Base-by-base conservation (phyloP, 92 coral and sea anemone species). In the Anthopleura xanthogrammica region DNA sequence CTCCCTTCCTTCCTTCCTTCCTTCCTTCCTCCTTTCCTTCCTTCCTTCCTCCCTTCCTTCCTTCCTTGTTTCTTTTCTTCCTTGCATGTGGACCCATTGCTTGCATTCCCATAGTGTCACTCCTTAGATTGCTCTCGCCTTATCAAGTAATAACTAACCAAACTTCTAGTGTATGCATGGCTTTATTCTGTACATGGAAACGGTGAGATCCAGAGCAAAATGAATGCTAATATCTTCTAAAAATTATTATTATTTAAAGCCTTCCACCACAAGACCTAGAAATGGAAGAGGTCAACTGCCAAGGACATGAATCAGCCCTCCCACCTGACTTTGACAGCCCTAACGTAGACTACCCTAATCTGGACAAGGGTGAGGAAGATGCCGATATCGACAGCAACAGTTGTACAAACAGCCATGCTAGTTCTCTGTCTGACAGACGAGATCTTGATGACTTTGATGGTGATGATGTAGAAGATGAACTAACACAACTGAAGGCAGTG, bases 401-500 rank as follows among this genome's bases (percentile, higher is more conserved):
- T 90, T 95, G 98, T 80, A 95, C 98, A 24, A 92, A 95, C 80
- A 94, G 95, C 73, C 96, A 86, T 74, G 94, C 93, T 66, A 97
- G 98, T 89, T 97, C 95, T 48, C 80, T 95, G 56, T 97, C 99
- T 5, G 99, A 90, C 48, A 90, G 98, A 78, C 86, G 91, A 19
- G 97, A 89, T 90, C 85, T 96, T 60, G 99, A 97, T 60, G 99
- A 97, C 83, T 97, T 97, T 86, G 99, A 97, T 55, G 97, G 94
- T 2, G 98, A 96, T 74, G 95, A 95, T 54, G 84, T 97, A 52
- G 97, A 88, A 23, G 98, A 92, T 77, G 97, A 95, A 23, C 89
- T 91, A 72, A 88, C 90, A 2, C 91, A 95, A 72, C 87, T 90
- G 19, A 92, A 94, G 79, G 90, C 97, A 50, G 94, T 89, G 9